phyloP scores from a whole-genome alignment of 1,140 invertebrate species.

The Drosophila albomicans region DNA sequence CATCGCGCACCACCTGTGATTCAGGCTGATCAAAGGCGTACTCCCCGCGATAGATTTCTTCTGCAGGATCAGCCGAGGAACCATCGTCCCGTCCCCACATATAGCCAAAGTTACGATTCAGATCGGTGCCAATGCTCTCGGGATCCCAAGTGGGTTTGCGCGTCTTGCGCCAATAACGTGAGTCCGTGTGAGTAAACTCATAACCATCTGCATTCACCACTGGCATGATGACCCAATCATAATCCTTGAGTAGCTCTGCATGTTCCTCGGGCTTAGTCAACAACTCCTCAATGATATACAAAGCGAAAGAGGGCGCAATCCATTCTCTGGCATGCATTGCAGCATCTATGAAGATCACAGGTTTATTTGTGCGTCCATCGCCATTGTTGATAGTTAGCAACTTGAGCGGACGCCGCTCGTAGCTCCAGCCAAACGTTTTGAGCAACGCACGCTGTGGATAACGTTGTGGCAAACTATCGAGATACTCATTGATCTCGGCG shows the following conservation, averaged over 20 bases:
- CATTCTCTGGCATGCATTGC: slow-evolving; percentile 90
- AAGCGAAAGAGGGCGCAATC: slow-evolving; percentile 88
- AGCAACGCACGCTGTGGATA: slow-evolving; percentile 85
- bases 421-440: slow-evolving; percentile 85
- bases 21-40: slow-evolving; percentile 90
- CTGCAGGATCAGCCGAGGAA: slow-evolving; percentile 88
- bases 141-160: slow-evolving; percentile 56
- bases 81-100: slow-evolving; percentile 88
- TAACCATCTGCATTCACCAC: slow-evolving; percentile 86
- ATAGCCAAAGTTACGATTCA: slow-evolving; percentile 89
- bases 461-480: slow-evolving; percentile 84
- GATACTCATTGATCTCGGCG: slow-evolving; percentile 86
- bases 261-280: slow-evolving; percentile 86
- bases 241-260: slow-evolving; percentile 84
- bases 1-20: slow-evolving; percentile 85
- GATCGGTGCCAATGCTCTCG: slow-evolving; percentile 86
- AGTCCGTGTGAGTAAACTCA: slow-evolving; percentile 70
- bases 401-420: slow-evolving; percentile 86
- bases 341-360: slow-evolving; percentile 86
- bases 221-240: slow-evolving; percentile 88
- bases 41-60: slow-evolving; percentile 88
- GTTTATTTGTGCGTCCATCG: slow-evolving; percentile 82
- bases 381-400: slow-evolving; percentile 85
- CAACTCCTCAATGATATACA: slow-evolving; percentile 88
- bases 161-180: slow-evolving; percentile 86